These are phyloP conservation scores for Acrobeloides nanus DNA, from an alignment of 2,888 invertebrate species.

Conservation along the genomic window DNA sequence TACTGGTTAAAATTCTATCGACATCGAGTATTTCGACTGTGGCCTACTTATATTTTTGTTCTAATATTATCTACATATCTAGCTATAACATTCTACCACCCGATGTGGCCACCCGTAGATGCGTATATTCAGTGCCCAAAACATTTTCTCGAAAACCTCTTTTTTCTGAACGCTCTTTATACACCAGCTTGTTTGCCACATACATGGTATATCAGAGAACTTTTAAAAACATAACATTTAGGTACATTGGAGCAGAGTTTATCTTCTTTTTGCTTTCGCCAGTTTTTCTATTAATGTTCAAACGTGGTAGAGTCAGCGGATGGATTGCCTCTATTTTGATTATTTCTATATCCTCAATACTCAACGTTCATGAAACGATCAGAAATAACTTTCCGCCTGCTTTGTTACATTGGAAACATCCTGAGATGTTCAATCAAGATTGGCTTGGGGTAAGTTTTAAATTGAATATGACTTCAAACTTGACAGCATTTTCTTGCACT, in stretches of 20 bases:
- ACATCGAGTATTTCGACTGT: slow-evolving; percentile 42
- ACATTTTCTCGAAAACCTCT: slow-evolving; percentile 32
- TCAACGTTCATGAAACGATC: slow-evolving; percentile 32
- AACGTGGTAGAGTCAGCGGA: slow-evolving; percentile 31
- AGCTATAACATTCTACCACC: slow-evolving; percentile 43
- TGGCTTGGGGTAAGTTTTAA: too few relatives aligned
- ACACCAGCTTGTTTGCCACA: slow-evolving; percentile 46
- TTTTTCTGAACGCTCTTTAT: slow-evolving; percentile 22
- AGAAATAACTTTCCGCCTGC: slow-evolving; percentile 44
- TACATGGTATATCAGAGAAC: too few relatives aligned
- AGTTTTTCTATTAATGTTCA: slow-evolving; percentile 39
- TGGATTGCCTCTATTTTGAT: slow-evolving; percentile 18
- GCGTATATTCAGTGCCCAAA: slow-evolving; percentile 42
- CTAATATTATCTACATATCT: slow-evolving; percentile 38
- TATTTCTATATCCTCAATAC: slow-evolving; percentile 19
- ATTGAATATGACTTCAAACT: too few relatives aligned
- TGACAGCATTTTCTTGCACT: slow-evolving; percentile 44
- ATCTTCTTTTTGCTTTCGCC: slow-evolving; percentile 47
- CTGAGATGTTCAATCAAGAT: slow-evolving; percentile 43
- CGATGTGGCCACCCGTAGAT: slow-evolving; percentile 49
- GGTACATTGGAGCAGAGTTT: slow-evolving; percentile 48
- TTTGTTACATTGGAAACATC: slow-evolving; percentile 46
- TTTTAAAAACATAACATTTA: too few relatives aligned
- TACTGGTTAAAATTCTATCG: slow-evolving; percentile 49
- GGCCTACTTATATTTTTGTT: slow-evolving; percentile 47